Evolutionary conservation across 2,888 invertebrate genomes (phyloP), one percentile per base, ranked within the genome.

Genomic region (Clanis bilineata): DNA sequence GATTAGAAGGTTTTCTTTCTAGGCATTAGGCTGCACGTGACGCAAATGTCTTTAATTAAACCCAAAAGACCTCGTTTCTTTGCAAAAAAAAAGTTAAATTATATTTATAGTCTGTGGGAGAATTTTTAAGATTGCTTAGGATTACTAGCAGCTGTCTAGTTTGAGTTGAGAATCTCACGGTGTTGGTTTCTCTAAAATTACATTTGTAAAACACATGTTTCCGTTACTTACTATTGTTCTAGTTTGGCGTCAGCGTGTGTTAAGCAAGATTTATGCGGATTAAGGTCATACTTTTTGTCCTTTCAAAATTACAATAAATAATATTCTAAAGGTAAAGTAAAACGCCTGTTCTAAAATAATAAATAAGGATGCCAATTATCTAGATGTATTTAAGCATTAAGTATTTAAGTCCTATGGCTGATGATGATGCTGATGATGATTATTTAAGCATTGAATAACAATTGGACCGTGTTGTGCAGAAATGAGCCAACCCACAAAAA

Each of bases 21-120:
- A 63, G 68, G 67, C 72, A 72, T 78, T 75, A 73, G 68, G 66
- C 62, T 72, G 75, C 76, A 74, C 79, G 79, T 80, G 78, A 75
- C 71, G 60, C 69, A 68, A 64, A 66, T 71, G 65, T 64, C 67
- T 76, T 74, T 74, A 76, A 74, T 77, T 76, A 74, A 68, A 72
- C 6, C 21, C 15, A 58, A 58, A 51, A 51, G 47, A 51, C 9
- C 28, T 32, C 32, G 51, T 51, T 51, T 51, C 32, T 18, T 28
- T 25, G 23, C 18, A 32, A 51, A 51, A 32, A 51, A 28, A 23
- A 47, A 28, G 10, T 28, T 51, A 51, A 51, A 18, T 51, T 28
- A 51, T 51, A 51, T 51, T 57, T 39, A 47, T 39, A 28, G 28
- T 57, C 38, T 57, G 51, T 58, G 58, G 51, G 47, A 58, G 47